These are phyloP conservation scores for Platichthys stellatus DNA, from an alignment of 2,113 vertebrate genomes.

Conservation along the genomic window DNA sequence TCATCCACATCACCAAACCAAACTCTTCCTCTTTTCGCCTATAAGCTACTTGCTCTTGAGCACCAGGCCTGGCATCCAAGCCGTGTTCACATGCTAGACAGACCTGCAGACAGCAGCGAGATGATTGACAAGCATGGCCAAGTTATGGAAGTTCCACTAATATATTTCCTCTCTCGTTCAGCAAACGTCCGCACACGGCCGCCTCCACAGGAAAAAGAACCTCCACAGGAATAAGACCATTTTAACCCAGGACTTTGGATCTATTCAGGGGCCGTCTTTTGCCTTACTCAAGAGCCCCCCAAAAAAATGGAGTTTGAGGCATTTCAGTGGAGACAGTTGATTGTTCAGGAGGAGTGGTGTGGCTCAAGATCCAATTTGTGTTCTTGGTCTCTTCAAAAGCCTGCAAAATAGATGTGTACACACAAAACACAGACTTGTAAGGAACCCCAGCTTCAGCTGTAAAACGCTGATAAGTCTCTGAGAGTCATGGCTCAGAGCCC, in stretches of 20 bases:
- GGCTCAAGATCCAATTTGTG: slow-evolving; percentile 27
- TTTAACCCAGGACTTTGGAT: slow-evolving; percentile 57
- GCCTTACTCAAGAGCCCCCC: slow-evolving; percentile 28
- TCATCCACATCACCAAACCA: slow-evolving; percentile 41
- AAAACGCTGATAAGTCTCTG: slow-evolving; percentile 22
- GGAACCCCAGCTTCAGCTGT: slow-evolving; percentile 42
- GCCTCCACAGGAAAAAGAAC: slow-evolving; percentile 53
- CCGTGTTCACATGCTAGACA: slow-evolving; percentile 61
- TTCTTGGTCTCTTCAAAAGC: slow-evolving; percentile 32
- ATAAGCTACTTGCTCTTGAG: slow-evolving; percentile 75
- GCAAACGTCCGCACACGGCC: slow-evolving; percentile 31
- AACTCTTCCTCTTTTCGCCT: slow-evolving; percentile 55
- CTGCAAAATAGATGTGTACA: slow-evolving; percentile 37
- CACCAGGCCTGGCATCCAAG: slow-evolving; percentile 73
- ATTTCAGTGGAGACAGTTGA: slow-evolving; percentile 42
- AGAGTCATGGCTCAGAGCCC: slow-evolving; percentile 43
- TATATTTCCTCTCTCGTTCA: slow-evolving; percentile 50
- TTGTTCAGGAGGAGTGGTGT: slow-evolving; percentile 41
- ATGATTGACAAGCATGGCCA: slow-evolving; percentile 56
- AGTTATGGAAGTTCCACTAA: slow-evolving; percentile 52
- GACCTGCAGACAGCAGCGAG: slow-evolving; percentile 56
- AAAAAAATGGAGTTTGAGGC: slow-evolving; percentile 23
- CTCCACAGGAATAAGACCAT: slow-evolving; percentile 44
- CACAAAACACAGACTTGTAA: slow-evolving; percentile 51
- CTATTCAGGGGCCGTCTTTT: slow-evolving; percentile 39